Evolutionary conservation across 2,888 invertebrate species (phyloP).

Genomic region (Rhodophaea formosa): DNA sequence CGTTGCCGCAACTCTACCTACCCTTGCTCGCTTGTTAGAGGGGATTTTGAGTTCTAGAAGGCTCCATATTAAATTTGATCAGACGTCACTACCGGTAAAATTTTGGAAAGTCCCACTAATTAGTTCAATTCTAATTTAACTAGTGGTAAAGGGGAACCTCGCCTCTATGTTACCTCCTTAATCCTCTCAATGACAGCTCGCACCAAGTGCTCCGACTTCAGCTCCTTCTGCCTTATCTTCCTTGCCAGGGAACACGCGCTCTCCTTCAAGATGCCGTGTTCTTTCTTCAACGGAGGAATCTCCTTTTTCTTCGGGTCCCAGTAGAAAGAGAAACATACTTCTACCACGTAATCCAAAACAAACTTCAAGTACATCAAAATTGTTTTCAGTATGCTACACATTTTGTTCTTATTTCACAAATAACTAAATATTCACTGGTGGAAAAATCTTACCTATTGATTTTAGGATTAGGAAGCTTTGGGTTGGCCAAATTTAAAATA

Average conservation of each 20-base stretch:
- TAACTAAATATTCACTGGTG: neutral
- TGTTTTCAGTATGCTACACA: slow-evolving; percentile 40
- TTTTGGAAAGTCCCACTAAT: too few relatives aligned
- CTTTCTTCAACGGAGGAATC: slow-evolving; percentile 59
- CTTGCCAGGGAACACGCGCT: slow-evolving; percentile 85
- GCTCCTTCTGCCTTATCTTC: slow-evolving; percentile 82
- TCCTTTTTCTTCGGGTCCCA: slow-evolving; percentile 59
- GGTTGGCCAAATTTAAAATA: too few relatives aligned
- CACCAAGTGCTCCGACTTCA: slow-evolving; percentile 87
- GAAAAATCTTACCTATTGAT: neutral
- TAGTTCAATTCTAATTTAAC: too few relatives aligned
- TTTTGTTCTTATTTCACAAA: slow-evolving; percentile 13
- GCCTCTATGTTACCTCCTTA: slow-evolving; percentile 75
- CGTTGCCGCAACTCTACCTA: too few relatives aligned
- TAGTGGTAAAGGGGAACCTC: too few relatives aligned
- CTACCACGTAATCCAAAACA: slow-evolving; percentile 56
- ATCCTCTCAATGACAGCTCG: slow-evolving; percentile 88
- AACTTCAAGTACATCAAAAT: slow-evolving; percentile 48
- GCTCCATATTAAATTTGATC: too few relatives aligned
- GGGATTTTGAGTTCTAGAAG: too few relatives aligned
- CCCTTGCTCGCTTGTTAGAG: too few relatives aligned
- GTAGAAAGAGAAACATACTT: slow-evolving; percentile 64
- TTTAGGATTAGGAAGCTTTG: neutral
- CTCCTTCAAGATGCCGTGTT: slow-evolving; percentile 65
- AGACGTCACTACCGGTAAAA: too few relatives aligned